These are phyloP conservation scores for Myiozetetes cayanensis DNA, from an alignment of 2,113 vertebrate species.

Conservation along the genomic window DNA sequence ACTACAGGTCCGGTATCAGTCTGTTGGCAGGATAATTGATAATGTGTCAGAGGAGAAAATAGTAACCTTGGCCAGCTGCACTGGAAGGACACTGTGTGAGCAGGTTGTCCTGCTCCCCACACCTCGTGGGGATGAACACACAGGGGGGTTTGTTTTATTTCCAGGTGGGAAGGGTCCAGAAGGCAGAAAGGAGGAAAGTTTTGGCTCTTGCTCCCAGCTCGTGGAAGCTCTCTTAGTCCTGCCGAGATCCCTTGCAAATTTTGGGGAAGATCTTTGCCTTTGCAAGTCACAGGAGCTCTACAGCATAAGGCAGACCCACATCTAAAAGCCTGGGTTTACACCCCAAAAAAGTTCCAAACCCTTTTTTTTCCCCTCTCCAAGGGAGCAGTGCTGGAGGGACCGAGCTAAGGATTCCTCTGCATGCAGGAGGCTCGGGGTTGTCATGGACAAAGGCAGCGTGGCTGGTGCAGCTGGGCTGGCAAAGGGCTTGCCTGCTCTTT, in stretches of 20 bases:
- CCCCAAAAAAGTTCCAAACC: background rate
- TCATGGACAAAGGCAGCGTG: background rate
- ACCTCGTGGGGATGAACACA: background rate
- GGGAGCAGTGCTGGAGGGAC: background rate
- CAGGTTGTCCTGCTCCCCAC: background rate
- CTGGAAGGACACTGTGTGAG: background rate
- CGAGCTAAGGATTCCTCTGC: background rate
- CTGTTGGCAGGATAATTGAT: conserved; percentile 92
- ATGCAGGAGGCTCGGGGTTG: background rate
- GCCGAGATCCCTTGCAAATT: background rate
- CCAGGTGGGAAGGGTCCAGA: background rate
- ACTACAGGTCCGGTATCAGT: conserved; percentile 79
- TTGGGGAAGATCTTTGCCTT: background rate
- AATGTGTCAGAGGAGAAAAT: conserved; percentile 77
- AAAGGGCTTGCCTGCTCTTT: background rate
- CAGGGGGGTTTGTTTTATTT: background rate
- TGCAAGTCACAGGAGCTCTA: background rate
- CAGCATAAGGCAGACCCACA: background rate
- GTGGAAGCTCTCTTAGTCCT: background rate
- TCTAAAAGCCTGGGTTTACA: background rate
- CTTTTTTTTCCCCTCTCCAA: background rate
- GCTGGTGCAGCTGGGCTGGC: background rate
- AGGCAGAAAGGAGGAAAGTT: background rate
- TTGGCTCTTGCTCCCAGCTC: background rate
- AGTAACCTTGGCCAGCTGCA: conserved; percentile 85